Evolutionary conservation across 2,113 vertebrate species (phyloP).

Genomic region (Herpailurus yagouaroundi): DNA sequence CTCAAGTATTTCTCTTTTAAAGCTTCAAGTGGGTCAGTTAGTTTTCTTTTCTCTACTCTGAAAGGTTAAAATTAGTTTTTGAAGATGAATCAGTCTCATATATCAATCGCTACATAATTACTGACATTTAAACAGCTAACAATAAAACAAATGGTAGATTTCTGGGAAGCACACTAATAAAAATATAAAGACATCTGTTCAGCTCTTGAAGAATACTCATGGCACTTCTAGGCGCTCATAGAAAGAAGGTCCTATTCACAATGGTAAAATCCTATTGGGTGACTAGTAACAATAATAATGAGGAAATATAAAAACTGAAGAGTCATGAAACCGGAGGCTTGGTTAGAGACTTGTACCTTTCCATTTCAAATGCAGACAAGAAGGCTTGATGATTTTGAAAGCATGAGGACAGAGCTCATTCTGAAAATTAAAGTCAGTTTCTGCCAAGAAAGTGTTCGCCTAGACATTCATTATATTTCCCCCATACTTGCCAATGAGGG

Average conservation of each 20-base stretch:
- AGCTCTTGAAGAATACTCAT: background rate
- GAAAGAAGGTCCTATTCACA: conserved; percentile 39
- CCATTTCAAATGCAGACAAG: background rate
- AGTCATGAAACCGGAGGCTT: background rate
- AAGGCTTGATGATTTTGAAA: background rate
- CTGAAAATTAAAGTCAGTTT: conserved; percentile 33
- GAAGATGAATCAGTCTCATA: conserved; percentile 80
- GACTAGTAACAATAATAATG: background rate
- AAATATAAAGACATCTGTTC: conserved; percentile 58
- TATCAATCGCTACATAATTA: conserved; percentile 70
- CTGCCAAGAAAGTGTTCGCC: background rate
- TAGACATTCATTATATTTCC: background rate
- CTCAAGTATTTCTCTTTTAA: conserved; percentile 99
- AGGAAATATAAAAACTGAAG: conserved; percentile 12
- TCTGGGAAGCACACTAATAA: conserved; percentile 43
- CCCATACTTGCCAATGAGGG: background rate
- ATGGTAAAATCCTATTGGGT: conserved; percentile 60
- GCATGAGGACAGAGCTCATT: background rate
- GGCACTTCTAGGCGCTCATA: background rate
- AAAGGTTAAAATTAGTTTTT: conserved; percentile 92
- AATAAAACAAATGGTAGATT: conserved; percentile 60
- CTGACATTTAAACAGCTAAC: conserved; percentile 67
- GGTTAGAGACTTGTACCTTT: conserved; percentile 21
- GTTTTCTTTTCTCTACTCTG: conserved; percentile 99
- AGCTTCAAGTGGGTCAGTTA: conserved; percentile 97